Percentiles rank a stretch among this genome's conserved stretches.
Evolutionary conservation across 2,797 vertebrate species (phyloP).

Genomic region (Catostomus latipinnis): DNA sequence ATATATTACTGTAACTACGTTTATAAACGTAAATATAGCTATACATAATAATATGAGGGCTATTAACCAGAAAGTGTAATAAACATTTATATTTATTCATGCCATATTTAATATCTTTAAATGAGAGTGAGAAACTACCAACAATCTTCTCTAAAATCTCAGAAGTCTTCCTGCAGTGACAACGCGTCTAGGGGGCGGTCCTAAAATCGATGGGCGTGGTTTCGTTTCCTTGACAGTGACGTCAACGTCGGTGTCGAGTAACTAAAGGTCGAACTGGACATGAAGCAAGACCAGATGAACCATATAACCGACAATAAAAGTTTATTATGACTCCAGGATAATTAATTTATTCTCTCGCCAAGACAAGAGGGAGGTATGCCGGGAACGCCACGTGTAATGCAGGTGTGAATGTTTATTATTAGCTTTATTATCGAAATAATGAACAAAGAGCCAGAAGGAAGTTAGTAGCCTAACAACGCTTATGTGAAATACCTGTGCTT

Average conservation of each 20-base stretch:
- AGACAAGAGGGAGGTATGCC: neutral
- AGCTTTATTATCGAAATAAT: neutral
- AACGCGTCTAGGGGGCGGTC: neutral
- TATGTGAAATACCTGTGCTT: too few relatives aligned
- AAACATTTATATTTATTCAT: too few relatives aligned
- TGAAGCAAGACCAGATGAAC: constrained; percentile 80
- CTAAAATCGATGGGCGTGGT: constrained; percentile 66
- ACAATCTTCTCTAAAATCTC: neutral
- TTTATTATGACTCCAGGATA: neutral
- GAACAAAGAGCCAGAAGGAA: too few relatives aligned
- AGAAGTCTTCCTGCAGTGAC: neutral
- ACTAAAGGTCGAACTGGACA: constrained; percentile 75
- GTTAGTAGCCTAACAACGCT: too few relatives aligned
- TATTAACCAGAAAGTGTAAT: too few relatives aligned
- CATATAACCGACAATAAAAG: constrained; percentile 73
- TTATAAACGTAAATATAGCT: too few relatives aligned
- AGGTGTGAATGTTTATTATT: neutral
- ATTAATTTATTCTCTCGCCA: neutral
- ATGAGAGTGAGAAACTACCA: neutral
- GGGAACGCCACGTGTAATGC: neutral
- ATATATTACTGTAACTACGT: too few relatives aligned
- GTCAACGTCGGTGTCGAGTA: constrained; percentile 83
- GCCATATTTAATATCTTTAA: neutral
- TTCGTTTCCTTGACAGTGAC: constrained; percentile 79
- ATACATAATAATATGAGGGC: too few relatives aligned